Percentiles rank a stretch among this genome's conserved stretches.
Evolutionary conservation across 2,113 vertebrate genomes (phyloP).

Genomic region (Vulpes vulpes): DNA sequence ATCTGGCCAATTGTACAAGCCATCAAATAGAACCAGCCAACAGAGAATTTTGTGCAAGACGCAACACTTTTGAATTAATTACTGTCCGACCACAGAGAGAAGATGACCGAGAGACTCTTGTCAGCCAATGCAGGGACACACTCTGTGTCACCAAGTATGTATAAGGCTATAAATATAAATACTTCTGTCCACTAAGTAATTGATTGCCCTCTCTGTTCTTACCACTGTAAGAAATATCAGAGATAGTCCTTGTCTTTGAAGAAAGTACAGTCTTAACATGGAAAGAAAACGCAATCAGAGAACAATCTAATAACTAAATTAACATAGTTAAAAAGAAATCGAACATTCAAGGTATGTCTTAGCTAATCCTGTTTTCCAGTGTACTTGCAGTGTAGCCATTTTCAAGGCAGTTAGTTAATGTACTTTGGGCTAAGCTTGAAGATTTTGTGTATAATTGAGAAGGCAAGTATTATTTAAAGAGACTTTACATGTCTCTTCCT

Average conservation of each 20-base stretch:
- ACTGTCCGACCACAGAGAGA: slow-evolving; percentile 95
- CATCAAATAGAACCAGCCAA: slow-evolving; percentile 94
- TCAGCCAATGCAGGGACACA: slow-evolving; percentile 95
- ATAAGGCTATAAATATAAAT: neutral
- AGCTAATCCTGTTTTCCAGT: neutral
- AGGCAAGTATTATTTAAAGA: slow-evolving; percentile 35
- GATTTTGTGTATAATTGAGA: slow-evolving; percentile 1
- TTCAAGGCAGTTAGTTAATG: neutral
- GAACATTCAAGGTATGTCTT: neutral
- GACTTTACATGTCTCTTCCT: neutral
- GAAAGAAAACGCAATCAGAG: neutral
- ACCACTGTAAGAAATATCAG: neutral
- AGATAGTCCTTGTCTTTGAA: neutral
- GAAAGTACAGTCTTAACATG: neutral
- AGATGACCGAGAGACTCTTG: slow-evolving; percentile 96
- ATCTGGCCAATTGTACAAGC: slow-evolving; percentile 95
- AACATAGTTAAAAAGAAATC: neutral
- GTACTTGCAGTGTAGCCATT: neutral
- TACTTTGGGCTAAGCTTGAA: neutral
- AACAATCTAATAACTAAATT: neutral
- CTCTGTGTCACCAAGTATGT: slow-evolving; percentile 98
- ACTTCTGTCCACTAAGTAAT: neutral
- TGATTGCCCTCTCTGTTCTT: neutral
- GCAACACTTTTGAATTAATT: slow-evolving; percentile 97
- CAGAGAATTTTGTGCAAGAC: slow-evolving; percentile 97